A percentile compares a stretch with the other conserved stretches of the same genome.
phyloP scores from a whole-genome alignment of 2,113 vertebrate genomes.

The Spermophilus dauricus region DNA sequence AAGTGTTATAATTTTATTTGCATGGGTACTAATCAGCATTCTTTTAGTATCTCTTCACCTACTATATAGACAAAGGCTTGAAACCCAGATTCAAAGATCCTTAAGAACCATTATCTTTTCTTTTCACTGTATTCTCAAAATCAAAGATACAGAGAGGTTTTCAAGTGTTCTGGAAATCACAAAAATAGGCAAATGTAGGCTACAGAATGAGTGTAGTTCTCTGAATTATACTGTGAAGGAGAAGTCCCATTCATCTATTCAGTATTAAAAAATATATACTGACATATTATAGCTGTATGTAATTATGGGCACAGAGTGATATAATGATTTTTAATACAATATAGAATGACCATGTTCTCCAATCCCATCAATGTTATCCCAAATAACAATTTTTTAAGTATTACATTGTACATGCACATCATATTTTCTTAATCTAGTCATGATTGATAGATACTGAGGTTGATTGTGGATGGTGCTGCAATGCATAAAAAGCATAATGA shows the following conservation, averaged over 20 bases:
- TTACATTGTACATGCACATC: neutral
- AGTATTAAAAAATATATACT: neutral
- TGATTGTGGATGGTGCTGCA: neutral
- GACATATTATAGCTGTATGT: neutral
- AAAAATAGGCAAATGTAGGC: conserved; percentile 11
- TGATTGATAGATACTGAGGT: neutral
- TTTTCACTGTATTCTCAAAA: conserved; percentile 76
- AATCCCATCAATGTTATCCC: neutral
- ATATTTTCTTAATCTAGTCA: neutral
- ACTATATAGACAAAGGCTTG: conserved; percentile 28
- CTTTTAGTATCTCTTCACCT: conserved; percentile 77
- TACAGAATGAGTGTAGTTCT: neutral
- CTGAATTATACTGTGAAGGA: neutral
- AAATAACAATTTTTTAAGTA: neutral
- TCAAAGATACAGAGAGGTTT: conserved; percentile 25
- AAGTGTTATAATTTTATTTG: conserved; percentile 71
- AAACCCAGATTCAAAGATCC: conserved; percentile 69
- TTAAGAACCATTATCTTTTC: conserved; percentile 57
- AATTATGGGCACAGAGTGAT: neutral
- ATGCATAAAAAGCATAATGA: neutral
- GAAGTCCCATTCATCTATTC: neutral
- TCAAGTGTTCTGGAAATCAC: conserved; percentile 42
- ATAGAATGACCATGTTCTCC: neutral
- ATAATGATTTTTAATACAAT: neutral
- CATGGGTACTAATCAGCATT: conserved; percentile 80